phyloP scores from a whole-genome alignment of 1,140 invertebrate species.

The Drosophila seguyi region DNA sequence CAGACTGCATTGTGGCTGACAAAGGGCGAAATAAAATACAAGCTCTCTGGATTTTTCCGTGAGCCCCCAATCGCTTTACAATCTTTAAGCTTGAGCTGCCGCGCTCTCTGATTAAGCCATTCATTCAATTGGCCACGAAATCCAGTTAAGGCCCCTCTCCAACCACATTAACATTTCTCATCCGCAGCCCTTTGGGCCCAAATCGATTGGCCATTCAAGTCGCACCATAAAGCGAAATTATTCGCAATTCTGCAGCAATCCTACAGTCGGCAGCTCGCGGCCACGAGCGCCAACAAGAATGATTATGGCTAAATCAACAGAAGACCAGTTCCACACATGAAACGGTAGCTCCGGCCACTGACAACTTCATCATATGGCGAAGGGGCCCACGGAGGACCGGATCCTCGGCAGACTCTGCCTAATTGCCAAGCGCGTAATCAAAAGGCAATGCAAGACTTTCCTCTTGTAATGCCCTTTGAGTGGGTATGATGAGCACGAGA shows the following conservation, averaged over 20 bases:
- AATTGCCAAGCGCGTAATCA: conserved; percentile 78
- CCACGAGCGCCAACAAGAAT: conserved; percentile 42
- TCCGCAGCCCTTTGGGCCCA: conserved; percentile 36
- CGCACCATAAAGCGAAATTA: conserved; percentile 44
- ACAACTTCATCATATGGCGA: conserved; percentile 77
- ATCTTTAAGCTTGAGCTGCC: conserved; percentile 16
- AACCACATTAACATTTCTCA: conserved; percentile 42
- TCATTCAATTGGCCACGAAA: conserved; percentile 36
- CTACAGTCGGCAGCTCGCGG: conserved; percentile 32
- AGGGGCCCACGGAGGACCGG: conserved; percentile 8
- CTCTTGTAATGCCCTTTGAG: conserved; percentile 14
- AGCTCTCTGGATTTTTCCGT: conserved; percentile 15
- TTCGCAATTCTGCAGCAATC: conserved; percentile 37
- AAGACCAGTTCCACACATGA: conserved; percentile 49
- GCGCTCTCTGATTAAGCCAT: conserved; percentile 39
- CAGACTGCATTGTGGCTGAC: conserved; percentile 46
- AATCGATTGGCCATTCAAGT: conserved; percentile 44
- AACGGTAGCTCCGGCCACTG: conserved; percentile 73
- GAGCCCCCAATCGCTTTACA: conserved; percentile 26
- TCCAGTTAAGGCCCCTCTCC: conserved; percentile 14
- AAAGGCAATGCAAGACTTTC: conserved; percentile 58
- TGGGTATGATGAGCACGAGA: background rate
- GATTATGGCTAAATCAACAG: conserved; percentile 68
- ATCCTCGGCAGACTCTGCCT: conserved; percentile 34
- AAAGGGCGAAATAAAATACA: conserved; percentile 26